phyloP scores from a whole-genome alignment of 2,797 vertebrate species.

The Aulostomus chinensis region DNA sequence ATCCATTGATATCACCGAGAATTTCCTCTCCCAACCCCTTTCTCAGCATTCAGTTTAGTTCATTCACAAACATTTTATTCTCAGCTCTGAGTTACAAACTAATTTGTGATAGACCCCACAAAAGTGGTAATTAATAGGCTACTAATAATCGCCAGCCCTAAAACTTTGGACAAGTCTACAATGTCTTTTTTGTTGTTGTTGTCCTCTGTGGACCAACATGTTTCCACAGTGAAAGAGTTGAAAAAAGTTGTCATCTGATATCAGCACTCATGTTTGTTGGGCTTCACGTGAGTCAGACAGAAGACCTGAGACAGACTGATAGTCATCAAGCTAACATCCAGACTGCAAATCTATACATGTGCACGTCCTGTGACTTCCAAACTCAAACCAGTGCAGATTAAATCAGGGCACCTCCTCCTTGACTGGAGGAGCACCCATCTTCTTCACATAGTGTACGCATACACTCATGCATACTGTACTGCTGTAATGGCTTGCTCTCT shows the following conservation, averaged over 20 bases:
- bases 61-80: background rate
- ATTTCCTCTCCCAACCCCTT: too few relatives aligned
- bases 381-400: conserved; percentile 15
- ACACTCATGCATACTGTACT: conserved; percentile 16
- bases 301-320: conserved; percentile 44
- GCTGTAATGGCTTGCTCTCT: conserved; percentile 24
- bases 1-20: too few relatives aligned
- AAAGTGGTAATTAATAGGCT: too few relatives aligned
- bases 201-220: too few relatives aligned
- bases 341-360: background rate
- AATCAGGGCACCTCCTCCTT: conserved; percentile 18
- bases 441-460: conserved; percentile 11
- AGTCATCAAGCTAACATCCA: conserved; percentile 10
- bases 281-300: conserved; percentile 16
- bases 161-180: too few relatives aligned
- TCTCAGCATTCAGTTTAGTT: too few relatives aligned
- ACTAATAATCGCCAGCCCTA: too few relatives aligned
- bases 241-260: conserved; percentile 38
- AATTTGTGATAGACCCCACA: too few relatives aligned
- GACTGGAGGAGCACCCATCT: conserved; percentile 16
- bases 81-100: too few relatives aligned
- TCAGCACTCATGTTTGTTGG: background rate
- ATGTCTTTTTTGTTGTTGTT: too few relatives aligned
- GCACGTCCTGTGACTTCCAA: conserved; percentile 14
- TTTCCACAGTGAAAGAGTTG: conserved; percentile 4